phyloP scores from a whole-genome alignment of 2,888 invertebrate genomes.

The Pristionchus arcanus region DNA sequence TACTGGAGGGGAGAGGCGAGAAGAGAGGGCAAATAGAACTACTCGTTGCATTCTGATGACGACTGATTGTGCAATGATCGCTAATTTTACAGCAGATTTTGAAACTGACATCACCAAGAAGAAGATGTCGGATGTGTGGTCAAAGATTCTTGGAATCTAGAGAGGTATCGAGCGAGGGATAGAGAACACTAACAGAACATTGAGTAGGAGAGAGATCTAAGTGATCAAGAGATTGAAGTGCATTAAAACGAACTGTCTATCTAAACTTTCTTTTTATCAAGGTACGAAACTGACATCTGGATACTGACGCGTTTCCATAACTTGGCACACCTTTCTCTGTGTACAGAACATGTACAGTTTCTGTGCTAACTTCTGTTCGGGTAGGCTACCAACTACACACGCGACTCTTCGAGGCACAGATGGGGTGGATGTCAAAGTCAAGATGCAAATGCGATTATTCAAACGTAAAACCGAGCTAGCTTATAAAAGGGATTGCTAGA shows the following conservation, averaged over 20 bases:
- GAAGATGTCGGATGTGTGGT: neutral
- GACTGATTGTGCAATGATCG: constrained; percentile 30
- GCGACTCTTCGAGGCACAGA: neutral
- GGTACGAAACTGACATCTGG: neutral
- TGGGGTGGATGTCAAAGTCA: neutral
- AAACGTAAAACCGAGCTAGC: neutral
- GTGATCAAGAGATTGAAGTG: neutral
- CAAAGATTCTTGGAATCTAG: constrained; percentile 1
- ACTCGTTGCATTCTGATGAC: neutral
- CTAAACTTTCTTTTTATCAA: neutral
- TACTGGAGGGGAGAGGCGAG: neutral
- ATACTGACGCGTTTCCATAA: neutral
- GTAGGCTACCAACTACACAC: neutral
- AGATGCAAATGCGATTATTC: constrained; percentile 21
- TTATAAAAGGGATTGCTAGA: neutral
- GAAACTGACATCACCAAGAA: neutral
- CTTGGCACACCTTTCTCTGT: neutral
- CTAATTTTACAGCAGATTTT: neutral
- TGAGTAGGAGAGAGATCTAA: neutral
- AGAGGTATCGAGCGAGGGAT: neutral
- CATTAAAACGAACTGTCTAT: neutral
- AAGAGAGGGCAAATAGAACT: constrained; percentile 18
- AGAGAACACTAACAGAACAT: constrained; percentile 6
- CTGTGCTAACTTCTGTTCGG: neutral
- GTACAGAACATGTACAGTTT: constrained; percentile 32